Base-by-base conservation (phyloP, 2,113 vertebrate species). In the Colaptes auratus region DNA sequence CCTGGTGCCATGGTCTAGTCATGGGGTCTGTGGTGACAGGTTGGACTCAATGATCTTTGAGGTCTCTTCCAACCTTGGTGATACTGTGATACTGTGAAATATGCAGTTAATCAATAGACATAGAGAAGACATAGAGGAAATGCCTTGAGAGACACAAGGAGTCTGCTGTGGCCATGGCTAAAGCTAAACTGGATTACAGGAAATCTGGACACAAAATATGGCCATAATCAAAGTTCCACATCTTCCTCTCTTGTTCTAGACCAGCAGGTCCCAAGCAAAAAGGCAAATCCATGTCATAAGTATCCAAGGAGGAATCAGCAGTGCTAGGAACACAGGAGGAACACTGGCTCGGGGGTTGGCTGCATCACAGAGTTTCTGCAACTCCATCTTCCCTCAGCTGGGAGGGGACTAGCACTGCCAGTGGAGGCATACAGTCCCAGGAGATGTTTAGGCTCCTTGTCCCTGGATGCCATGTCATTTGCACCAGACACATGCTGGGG, bases 401-500 rank as follows among this genome's bases (percentile, higher is more conserved):
- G 28, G 6, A 48, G 31, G 78, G 58, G 31, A 74, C 14, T 56
- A 35, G 10, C 12, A 14, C 15, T 71, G 15, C n/a, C 23, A 6
- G 7, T 7, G 19, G 14, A 48, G n/a, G n/a, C 21, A 24, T 10
- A 18, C 20, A 46, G 39, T 73, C 24, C 52, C 42, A 59, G 61
- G 21, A 64, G 2, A 18, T 28, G 12, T 74, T 83, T 3, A 52
- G 3, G 48, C 25, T 82, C 23, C 19, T 10, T 0, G 0, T 52
- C 25, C 20, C 31, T 65, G 33, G 18, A 4, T 16, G 1, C 7
- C 17, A 0, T 52, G 1, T 17, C 33, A 35, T 18, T 64, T 79
- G 16, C 13, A 44, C 15, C 72, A 90, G 55, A 4, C 23, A 82
- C 0, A 0, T 10, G 39, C 1, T 9, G 55, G 30, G 0, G 9